These are phyloP conservation scores for Coelinius sp. DNA, from an alignment of 2,888 invertebrate genomes.

Conservation along the genomic window DNA sequence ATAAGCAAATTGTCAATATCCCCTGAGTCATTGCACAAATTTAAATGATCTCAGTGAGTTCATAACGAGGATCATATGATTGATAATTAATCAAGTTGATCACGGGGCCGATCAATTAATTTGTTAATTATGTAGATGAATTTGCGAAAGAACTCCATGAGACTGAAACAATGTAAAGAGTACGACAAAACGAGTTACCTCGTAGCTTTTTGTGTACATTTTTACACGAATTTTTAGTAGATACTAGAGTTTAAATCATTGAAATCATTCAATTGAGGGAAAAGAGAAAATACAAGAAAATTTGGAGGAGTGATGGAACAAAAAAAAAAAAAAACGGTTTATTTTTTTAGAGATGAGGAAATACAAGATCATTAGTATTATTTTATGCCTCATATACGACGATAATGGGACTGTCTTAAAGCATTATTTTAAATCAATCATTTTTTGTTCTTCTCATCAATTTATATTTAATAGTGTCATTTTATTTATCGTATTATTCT, in stretches of 20 bases:
- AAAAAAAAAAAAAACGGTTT: slow-evolving; percentile 9
- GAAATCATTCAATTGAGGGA: not conserved
- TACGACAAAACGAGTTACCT: slow-evolving; percentile 67
- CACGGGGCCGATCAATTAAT: not conserved
- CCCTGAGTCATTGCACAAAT: not conserved
- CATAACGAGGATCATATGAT: not conserved
- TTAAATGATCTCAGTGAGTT: not conserved
- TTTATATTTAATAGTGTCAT: not conserved
- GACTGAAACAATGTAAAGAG: slow-evolving; percentile 61
- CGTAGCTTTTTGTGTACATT: slow-evolving; percentile 66
- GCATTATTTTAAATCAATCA: slow-evolving; percentile 21
- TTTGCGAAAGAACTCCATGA: slow-evolving; percentile 61
- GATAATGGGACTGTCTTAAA: slow-evolving; percentile 45
- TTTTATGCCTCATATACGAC: slow-evolving; percentile 57
- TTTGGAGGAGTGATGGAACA: no score
- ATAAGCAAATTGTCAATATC: slow-evolving; percentile 12
- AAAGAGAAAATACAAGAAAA: slow-evolving; percentile 31
- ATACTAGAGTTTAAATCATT: slow-evolving; percentile 38
- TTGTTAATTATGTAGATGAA: slow-evolving; percentile 27
- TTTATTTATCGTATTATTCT: not conserved
- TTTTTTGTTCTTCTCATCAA: slow-evolving; percentile 28
- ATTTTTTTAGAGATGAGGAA: not conserved
- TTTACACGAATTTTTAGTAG: slow-evolving; percentile 49
- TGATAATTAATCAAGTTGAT: not conserved
- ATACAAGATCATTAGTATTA: slow-evolving; percentile 60